Evolutionary conservation across 2,888 invertebrate species (phyloP).

Genomic region (Desoria tigrina): DNA sequence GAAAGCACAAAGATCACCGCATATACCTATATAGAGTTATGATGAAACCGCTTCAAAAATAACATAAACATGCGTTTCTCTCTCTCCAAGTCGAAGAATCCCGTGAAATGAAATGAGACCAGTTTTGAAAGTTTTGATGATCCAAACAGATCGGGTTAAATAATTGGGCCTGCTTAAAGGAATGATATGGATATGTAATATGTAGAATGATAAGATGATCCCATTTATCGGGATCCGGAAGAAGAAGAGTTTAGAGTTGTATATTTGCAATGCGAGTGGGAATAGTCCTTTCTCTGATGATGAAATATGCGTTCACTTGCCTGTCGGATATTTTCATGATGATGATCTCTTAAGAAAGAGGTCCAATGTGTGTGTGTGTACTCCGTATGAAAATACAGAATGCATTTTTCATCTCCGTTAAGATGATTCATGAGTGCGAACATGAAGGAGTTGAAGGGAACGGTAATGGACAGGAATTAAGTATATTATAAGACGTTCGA

Average conservation of each 20-base stretch:
- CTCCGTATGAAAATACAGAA: conserved; percentile 6
- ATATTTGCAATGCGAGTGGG: no score
- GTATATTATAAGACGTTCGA: no score
- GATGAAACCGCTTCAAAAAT: no score
- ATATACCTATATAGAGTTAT: no score
- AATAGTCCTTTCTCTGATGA: conserved; percentile 2
- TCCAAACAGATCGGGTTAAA: no score
- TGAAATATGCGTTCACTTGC: conserved; percentile 19
- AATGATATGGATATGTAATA: no score
- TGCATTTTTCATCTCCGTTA: conserved; percentile 11
- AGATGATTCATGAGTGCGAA: conserved; percentile 17
- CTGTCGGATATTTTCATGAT: conserved; percentile 21
- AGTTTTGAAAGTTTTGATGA: no score
- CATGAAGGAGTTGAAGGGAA: conserved; percentile 12
- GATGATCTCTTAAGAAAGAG: conserved; percentile 11
- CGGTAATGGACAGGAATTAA: conserved; percentile 10
- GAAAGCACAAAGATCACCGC: no score
- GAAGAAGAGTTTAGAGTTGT: conserved; percentile 11
- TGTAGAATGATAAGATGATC: not conserved
- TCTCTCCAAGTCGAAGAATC: no score
- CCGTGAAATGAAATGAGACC: no score
- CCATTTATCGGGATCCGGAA: conserved; percentile 15
- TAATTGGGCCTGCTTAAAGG: no score
- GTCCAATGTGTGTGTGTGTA: conserved; percentile 8
- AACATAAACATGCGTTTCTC: no score